Conservation (phyloP, 2,113 vertebrate genomes). For the Brachypteracias leptosomus region DNA sequence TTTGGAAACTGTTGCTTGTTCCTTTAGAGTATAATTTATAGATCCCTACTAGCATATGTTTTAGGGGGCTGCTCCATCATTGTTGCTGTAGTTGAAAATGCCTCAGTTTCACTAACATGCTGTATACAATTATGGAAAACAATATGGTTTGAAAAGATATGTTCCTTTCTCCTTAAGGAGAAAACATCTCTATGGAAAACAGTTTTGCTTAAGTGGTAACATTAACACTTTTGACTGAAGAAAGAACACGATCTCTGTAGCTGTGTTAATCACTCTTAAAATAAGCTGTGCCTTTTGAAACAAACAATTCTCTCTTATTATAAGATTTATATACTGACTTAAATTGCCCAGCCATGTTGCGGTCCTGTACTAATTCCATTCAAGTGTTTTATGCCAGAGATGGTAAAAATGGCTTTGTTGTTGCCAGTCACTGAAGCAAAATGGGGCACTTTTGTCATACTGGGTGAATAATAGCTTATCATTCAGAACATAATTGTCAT, state of each 20-base stretch:
- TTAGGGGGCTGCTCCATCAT: background rate
- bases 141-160: background rate
- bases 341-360: background rate
- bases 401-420: constrained; percentile 47
- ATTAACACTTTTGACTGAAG: background rate
- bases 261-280: background rate
- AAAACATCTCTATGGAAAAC: background rate
- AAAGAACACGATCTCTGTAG: background rate
- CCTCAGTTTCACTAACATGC: background rate
- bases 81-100: background rate
- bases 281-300: background rate
- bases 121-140: background rate
- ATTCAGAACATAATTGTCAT: background rate
- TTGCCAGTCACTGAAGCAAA: background rate
- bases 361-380: background rate
- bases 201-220: background rate
- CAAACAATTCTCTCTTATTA: background rate
- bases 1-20: background rate
- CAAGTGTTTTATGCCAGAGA: background rate
- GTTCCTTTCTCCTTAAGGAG: background rate
- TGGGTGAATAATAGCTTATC: background rate
- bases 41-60: background rate
- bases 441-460: background rate
- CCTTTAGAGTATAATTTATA: background rate
- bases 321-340: background rate